Evolutionary conservation across 1,140 invertebrate genomes (phyloP), one percentile per base, ranked within the genome.

Genomic region (Atopsyche davidsoni): DNA sequence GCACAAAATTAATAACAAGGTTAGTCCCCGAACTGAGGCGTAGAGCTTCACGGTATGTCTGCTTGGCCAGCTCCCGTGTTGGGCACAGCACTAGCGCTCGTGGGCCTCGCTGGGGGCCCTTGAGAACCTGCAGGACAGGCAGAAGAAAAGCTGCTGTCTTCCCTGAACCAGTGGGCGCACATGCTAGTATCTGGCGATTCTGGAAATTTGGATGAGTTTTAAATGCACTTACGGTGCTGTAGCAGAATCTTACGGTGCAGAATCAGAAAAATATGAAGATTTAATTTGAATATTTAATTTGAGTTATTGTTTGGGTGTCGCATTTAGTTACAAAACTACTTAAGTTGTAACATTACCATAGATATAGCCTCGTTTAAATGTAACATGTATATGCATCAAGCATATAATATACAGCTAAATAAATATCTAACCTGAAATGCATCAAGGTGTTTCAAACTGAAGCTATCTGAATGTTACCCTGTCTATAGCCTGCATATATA

Each of bases 31-130:
- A 82, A 10, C 85, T 81, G 4, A 96, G 62, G 55, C 83, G 75
- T 0, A 82, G 53, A 59, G 86, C 91, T 68, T 96, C 92, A 36
- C 87, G 75, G 59, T 81, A 81, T 44, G 89, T 96, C 77, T 98
- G 96, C 60, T 87, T 85, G 0, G 92, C 92, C 28, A 99, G 73
- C 70, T 98, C 94, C 60, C 92, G 77, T 0, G 96, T 98, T 6
- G 96, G 96, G 54, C 88, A 87, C 1, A 99, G 68, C 22, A 98
- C 79, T 11, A 98, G 64, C 14, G 91, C 91, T 47, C 93, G 68
- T 40, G 94, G 85, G 2, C 88, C 88, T 42, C 79, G 83, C 44
- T 77, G 69, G 1, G 85, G 82, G 31, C 70, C 69, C 24, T 76
- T 70, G 2, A 88, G 67, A 4, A 75, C 65, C 60, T 87, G 79